Evolutionary conservation across 2,888 invertebrate genomes (phyloP), one percentile per base, ranked within the genome.

Genomic region (Drosophila lutescens): DNA sequence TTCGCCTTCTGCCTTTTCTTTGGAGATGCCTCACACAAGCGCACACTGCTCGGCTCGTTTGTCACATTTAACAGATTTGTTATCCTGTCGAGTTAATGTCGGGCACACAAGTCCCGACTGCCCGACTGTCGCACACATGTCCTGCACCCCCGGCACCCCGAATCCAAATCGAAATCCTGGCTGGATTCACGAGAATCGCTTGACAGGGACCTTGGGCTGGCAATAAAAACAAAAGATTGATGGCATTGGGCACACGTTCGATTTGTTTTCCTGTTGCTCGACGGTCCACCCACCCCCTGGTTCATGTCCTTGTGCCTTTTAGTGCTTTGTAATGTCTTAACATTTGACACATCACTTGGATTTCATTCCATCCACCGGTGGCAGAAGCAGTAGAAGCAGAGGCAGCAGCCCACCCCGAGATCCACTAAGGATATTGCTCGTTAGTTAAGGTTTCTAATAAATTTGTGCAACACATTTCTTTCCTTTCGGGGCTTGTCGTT

Each of bases 31-130:
- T 38, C 23, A n/a, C 38, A 61, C 62, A 47, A n/a, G 41, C n/a
- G 43, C 56, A 38, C 55, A 85, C 69, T 30, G 30, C 30, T 70
- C 79, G 73, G 87, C 88, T 90, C 90, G 91, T 90, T 90, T 90
- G 91, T 91, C 90, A 91, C 90, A 89, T 90, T 90, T 90, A 90
- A 91, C 91, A 90, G 91, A 90, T 90, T 90, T 90, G 90, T 90
- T 90, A 91, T 91, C 90, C 90, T 91, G 91, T 91, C 91, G 90
- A 91, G 91, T 90, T 91, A 91, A 89, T 90, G 89, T 91, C 91
- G 88, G 81, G 83, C 89, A 81, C 78, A 88, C 86, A 83, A 65
- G 66, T 65, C 69, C 62, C 70, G 51, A 40, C 66, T 62, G 36
- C 62, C 78, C 63, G 62, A 58, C 62, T 34, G 59, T 68, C 67